Base-by-base conservation (phyloP, 2,888 invertebrate species). In the Ormyrus labotus region DNA sequence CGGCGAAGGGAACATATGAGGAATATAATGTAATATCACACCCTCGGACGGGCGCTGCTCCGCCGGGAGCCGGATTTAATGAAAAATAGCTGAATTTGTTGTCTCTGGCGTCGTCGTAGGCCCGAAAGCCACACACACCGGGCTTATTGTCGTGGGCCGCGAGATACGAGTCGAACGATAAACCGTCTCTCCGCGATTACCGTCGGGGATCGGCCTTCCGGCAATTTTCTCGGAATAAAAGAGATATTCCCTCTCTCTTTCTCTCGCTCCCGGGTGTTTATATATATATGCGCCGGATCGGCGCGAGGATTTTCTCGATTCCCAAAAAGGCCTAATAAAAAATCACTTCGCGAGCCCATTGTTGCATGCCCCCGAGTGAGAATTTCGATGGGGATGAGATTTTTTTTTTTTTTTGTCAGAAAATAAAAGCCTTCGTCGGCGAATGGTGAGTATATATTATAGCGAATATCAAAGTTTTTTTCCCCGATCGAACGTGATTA, bases 61-160 rank as follows among this genome's bases (percentile, higher is more conserved):
- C 85, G 71, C 50, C 82, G 86, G 87, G 88, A 86, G 85, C 78
- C 81, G 86, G 87, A 87, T 88, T 88, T 88, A 88, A 88, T 88
- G 88, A 88, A 88, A 88, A 88, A 87, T 88, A 85, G 87, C 86
- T 84, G 87, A 87, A 88, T 88, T 87, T 87, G 87, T 88, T 87
- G 87, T 85, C 80, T 80, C 69, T 68, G 67, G 67, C 34, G 34
- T 34, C 34, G 34, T 34, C 34, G 34, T 4, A 34, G 34, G 34
- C 34, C 34, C 34, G 34, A 34, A 34, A 34, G 34, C 34, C 34
- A 4, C 34, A 4, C 34, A 34, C 34, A 3, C 34, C 67, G 9
- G 65, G 72, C 72, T 78, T 78, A 80, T 75, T 80, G 64, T 75
- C 64, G 55, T 13, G 57, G 53, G 63, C 10, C 11, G 13, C 51